These are phyloP conservation scores for Calcarius lapponicus DNA, from an alignment of 2,797 vertebrate species.

Conservation along the genomic window DNA sequence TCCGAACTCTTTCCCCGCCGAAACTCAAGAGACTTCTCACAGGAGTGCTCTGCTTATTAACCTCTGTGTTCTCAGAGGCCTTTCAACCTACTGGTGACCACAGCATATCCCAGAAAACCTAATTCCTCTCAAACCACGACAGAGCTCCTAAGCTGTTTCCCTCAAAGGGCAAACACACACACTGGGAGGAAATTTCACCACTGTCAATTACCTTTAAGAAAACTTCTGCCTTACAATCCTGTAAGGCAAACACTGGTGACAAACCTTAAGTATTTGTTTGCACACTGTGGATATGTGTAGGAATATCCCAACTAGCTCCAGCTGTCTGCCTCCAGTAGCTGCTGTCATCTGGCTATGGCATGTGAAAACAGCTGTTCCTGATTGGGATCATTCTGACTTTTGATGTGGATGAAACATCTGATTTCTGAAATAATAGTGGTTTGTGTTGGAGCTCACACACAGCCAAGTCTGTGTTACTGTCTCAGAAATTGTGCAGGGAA, in stretches of 20 bases:
- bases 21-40: too few species aligned
- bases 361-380: not conserved
- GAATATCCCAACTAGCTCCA: not conserved
- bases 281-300: not conserved
- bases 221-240: not conserved
- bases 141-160: not conserved
- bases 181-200: not conserved
- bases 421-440: not conserved
- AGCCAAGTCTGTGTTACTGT: not conserved
- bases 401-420: not conserved
- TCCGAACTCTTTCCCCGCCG: too few species aligned
- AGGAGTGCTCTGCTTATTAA: too few species aligned
- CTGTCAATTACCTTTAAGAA: not conserved
- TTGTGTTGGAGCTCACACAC: rapidly evolving
- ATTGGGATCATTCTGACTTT: not conserved
- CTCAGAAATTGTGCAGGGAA: not conserved
- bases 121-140: too few species aligned
- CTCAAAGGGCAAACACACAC: not conserved
- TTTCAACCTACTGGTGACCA: too few species aligned
- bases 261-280: not conserved
- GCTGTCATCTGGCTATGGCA: not conserved
- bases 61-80: too few species aligned
- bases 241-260: not conserved
- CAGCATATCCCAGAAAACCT: too few species aligned
- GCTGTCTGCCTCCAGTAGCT: not conserved